Evolutionary conservation across 2,797 vertebrate species (phyloP), one percentile per base, ranked within the genome.

Genomic region (Dipus sagitta): DNA sequence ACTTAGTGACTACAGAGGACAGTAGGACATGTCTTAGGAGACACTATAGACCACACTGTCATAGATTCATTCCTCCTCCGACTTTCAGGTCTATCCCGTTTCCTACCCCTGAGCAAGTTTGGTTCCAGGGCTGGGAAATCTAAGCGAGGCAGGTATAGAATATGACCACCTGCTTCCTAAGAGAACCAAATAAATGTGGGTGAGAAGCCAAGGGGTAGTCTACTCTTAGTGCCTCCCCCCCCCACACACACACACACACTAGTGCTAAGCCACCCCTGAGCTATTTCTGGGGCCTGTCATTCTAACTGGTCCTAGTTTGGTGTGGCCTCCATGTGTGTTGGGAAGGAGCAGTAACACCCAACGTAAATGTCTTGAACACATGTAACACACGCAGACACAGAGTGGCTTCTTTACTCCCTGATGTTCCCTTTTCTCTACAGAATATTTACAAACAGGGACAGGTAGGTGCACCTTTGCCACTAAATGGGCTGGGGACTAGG

Each of bases 371-470:
- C 24, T 17, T 14, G 11, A 88, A 78, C 70, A 75, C 6, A 38
- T 18, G 2, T 7, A 74, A 2, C 4, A 65, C 90, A 81, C 38
- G 42, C 42, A 54, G 18, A 67, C 32, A 62, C 10, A 67, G 30
- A 15, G 60, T 76, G 84, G 67, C 75, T 81, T 79, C 82, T 96
- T 95, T 96, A 95, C 77, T 96, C 88, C 87, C 90, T 90, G 78
- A 78, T 82, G 58, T 92, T 34, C 38, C 58, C 11, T 65, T 72
- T 88, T 67, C 88, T 93, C 71, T 78, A 65, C 85, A 95, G 85
- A 83, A 87, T 95, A 97, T 97, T 95, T 97, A 97, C 97, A 97
- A 70, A 91, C 42, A 62, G 74, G 93, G 28, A n/a, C 8, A 17
- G 67, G 71, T 26, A 2, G 68, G 86, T 86, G 74, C 24, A 70